Conservation (phyloP, 2,888 invertebrate genomes). For the Scaptomyza cyrtandrae region DNA sequence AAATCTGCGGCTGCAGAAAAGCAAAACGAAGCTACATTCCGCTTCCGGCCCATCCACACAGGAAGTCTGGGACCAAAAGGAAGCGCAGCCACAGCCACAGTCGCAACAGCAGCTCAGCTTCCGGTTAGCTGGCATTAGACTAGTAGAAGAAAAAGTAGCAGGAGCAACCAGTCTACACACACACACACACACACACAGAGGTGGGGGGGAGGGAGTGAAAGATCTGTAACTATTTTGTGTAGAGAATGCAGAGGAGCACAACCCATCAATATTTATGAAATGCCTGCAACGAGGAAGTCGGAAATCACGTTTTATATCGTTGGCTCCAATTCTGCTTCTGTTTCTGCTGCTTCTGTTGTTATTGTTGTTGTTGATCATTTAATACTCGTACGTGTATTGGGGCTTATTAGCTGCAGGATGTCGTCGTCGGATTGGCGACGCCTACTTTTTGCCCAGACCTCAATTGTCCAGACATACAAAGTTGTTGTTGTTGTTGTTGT, state of each 20-base stretch:
- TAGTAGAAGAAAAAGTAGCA: not conserved
- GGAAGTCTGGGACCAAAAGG: conserved; percentile 63
- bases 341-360: not conserved
- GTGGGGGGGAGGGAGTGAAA: not conserved
- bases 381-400: conserved; percentile 49
- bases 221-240: conserved; percentile 30
- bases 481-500: conserved; percentile 9
- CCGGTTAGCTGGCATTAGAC: conserved; percentile 59
- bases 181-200: no score
- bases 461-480: conserved; percentile 24
- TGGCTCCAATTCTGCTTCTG: conserved; percentile 36
- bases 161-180: no score
- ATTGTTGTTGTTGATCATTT: conserved; percentile 3
- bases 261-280: conserved; percentile 71
- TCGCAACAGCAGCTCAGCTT: conserved; percentile 55
- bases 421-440: conserved; percentile 53
- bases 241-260: conserved; percentile 26
- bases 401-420: conserved; percentile 74
- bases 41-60: conserved; percentile 55
- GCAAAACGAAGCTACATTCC: conserved; percentile 45
- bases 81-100: conserved; percentile 44
- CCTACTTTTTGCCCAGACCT: conserved; percentile 72
- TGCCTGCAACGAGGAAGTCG: conserved; percentile 71
- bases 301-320: conserved; percentile 69
- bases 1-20: conserved; percentile 56